Evolutionary conservation across 1,140 invertebrate genomes (phyloP), one percentile per base, ranked within the genome.

Genomic region (Drosophila setifemur): DNA sequence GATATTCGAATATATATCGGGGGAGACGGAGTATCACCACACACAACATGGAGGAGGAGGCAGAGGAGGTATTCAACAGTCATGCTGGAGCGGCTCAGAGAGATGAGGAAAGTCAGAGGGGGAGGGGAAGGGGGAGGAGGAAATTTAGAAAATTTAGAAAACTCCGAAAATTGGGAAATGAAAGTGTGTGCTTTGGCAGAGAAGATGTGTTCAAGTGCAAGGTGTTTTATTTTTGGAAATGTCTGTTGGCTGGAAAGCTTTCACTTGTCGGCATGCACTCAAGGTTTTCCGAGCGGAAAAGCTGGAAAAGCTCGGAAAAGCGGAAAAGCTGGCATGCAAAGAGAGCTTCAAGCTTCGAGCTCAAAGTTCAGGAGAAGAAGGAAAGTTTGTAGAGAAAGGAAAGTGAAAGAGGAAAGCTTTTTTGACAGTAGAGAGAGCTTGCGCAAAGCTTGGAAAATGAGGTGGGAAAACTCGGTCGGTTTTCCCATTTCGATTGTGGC

Each of bases 221-320:
- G 25, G 19, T 58, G 52, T 44, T n/a, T n/a, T 61, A 61, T 61
- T 61, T 61, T 60, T 58, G 57, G 57, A 43, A 26, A 43, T 14
- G 14, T 14, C 12, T 54, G 18, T 9, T 35, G 11, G 48, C 33
- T 57, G 37, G 57, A 23, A 8, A 12, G 14, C 57, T 58, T 57
- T 52, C 14, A 18, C 23, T 0, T 14, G 23, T 40, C 1, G 47
- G 7, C 37, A 43, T 61, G 53, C 57, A 31, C 33, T 43, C 4
- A 55, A 12, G 29, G 33, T 42, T 60, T 31, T n/a, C 14, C 33
- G n/a, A 23, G 9, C 2, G 14, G 18, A 9, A 26, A 16, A 35
- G 35, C 25, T 29, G 11, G 5, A 23, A 9, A 14, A 14, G 28
- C 26, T n/a, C 16, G 1, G 1, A 6, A 33, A 33, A 48, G 28